phyloP scores from a whole-genome alignment of 2,888 invertebrate genomes.

The Leptopilina myrica region DNA sequence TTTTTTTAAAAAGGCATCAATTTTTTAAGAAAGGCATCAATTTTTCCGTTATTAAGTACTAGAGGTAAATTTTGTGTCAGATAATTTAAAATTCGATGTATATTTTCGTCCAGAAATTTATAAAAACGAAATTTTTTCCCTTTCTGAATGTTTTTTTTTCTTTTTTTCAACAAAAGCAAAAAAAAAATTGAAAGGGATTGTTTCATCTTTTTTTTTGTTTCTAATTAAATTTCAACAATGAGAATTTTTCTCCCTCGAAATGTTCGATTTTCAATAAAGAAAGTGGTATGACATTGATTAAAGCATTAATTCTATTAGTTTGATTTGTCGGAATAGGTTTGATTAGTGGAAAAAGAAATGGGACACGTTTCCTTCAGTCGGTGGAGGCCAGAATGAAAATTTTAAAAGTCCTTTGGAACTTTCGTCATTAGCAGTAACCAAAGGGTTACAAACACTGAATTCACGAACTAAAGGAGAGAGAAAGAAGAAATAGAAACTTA shows the following conservation, averaged over 20 bases:
- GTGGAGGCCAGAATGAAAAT: constrained; percentile 48
- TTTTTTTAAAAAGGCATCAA: too few species aligned
- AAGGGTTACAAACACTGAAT: constrained; percentile 50
- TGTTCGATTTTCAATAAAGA: neutral
- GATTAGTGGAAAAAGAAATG: constrained; percentile 19
- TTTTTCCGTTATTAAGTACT: too few species aligned
- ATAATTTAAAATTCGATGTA: too few species aligned
- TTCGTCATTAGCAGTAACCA: constrained; percentile 52
- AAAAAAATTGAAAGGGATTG: too few species aligned
- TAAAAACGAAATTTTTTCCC: too few species aligned
- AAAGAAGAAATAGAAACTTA: constrained; percentile 14
- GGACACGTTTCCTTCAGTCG: constrained; percentile 3
- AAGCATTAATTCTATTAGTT: constrained; percentile 38
- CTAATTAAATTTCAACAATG: neutral
- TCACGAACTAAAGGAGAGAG: neutral
- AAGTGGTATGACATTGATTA: constrained; percentile 4
- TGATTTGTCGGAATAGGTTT: constrained; percentile 21
- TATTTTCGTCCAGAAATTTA: neutral
- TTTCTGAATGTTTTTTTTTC: too few species aligned
- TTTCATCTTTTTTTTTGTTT: neutral
- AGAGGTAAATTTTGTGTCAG: too few species aligned
- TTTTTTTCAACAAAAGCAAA: too few species aligned
- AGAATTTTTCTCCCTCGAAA: neutral
- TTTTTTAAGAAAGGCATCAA: too few species aligned
- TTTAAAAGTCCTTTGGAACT: constrained; percentile 53